A percentile compares a stretch with the other conserved stretches of the same genome.
Conservation (phyloP, 2,113 vertebrate genomes). For the Sarotherodon lohbergeri region DNA sequence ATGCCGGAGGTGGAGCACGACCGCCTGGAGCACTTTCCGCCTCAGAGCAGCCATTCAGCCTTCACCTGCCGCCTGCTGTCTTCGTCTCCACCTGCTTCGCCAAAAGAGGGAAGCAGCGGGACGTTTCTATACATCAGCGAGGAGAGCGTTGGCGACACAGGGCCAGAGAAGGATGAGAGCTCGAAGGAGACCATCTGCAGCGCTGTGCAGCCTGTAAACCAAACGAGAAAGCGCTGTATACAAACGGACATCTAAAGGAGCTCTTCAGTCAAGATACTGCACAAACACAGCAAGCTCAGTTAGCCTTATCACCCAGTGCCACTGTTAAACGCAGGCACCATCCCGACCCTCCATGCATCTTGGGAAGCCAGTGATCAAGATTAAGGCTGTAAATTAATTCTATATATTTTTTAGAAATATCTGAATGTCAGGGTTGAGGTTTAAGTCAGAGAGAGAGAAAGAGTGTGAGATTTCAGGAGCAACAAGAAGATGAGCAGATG, state of each 20-base stretch:
- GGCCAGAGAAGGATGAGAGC: not conserved
- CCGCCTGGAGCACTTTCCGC: conserved; percentile 81
- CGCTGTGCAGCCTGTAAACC: conserved; percentile 64
- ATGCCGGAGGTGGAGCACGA: conserved; percentile 93
- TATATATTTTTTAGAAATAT: not conserved
- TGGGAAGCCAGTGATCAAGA: not conserved
- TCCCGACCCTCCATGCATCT: not conserved
- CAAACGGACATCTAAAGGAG: conserved; percentile 88
- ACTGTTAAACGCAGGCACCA: not conserved
- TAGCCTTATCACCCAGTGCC: conserved; percentile 10
- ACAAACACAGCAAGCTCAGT: not conserved
- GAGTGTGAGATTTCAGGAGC: not conserved
- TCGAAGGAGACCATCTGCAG: conserved; percentile 78
- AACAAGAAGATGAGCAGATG: not conserved
- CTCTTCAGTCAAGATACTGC: not conserved
- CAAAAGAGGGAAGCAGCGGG: conserved; percentile 58
- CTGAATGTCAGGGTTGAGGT: conserved; percentile 4
- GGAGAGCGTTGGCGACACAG: conserved; percentile 59
- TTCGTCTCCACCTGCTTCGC: conserved; percentile 49
- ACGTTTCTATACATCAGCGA: conserved; percentile 78
- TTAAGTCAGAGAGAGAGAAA: not conserved
- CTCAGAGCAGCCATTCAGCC: conserved; percentile 13
- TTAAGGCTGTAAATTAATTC: not conserved
- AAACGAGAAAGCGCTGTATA: conserved; percentile 77
- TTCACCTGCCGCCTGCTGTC: conserved; percentile 39